Evolutionary conservation across 2,888 invertebrate genomes (phyloP).

Genomic region (Ectobius pallidus): DNA sequence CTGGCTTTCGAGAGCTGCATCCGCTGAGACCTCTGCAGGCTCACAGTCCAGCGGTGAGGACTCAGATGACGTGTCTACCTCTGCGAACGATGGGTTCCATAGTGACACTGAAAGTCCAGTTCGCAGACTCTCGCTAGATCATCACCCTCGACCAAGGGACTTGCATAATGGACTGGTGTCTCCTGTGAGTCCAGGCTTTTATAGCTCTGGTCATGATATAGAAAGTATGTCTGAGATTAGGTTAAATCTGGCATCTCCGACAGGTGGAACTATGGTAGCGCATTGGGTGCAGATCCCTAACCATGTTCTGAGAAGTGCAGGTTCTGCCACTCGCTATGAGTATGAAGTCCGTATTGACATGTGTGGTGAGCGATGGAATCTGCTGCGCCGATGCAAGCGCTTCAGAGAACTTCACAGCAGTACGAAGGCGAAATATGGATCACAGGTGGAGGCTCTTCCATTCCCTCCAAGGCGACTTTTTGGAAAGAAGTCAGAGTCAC

Average conservation of each 20-base stretch:
- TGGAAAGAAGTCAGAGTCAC: constrained; percentile 70
- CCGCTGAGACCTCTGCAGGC: constrained; percentile 28
- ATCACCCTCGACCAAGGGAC: neutral
- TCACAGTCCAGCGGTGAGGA: constrained; percentile 43
- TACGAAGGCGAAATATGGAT: constrained; percentile 80
- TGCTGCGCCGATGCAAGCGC: constrained; percentile 82
- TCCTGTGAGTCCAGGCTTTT: constrained; percentile 33
- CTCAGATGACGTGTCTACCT: constrained; percentile 46
- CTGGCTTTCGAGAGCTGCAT: constrained; percentile 61
- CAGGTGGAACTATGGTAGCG: neutral
- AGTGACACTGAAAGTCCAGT: constrained; percentile 15
- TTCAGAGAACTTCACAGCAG: constrained; percentile 85
- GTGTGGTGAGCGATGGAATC: constrained; percentile 74
- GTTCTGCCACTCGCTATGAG: constrained; percentile 85
- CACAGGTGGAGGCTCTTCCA: constrained; percentile 75
- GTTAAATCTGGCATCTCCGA: constrained; percentile 24
- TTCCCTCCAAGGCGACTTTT: constrained; percentile 84
- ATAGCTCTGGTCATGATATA: constrained; percentile 50
- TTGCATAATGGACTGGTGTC: constrained; percentile 39
- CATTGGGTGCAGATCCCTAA: constrained; percentile 64
- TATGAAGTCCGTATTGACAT: constrained; percentile 84
- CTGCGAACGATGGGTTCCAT: constrained; percentile 43
- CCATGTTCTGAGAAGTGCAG: constrained; percentile 83
- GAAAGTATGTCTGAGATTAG: constrained; percentile 46
- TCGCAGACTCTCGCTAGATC: neutral